Evolutionary conservation across 1,140 invertebrate genomes (phyloP).

Genomic region (Meloidogyne exigua): DNA sequence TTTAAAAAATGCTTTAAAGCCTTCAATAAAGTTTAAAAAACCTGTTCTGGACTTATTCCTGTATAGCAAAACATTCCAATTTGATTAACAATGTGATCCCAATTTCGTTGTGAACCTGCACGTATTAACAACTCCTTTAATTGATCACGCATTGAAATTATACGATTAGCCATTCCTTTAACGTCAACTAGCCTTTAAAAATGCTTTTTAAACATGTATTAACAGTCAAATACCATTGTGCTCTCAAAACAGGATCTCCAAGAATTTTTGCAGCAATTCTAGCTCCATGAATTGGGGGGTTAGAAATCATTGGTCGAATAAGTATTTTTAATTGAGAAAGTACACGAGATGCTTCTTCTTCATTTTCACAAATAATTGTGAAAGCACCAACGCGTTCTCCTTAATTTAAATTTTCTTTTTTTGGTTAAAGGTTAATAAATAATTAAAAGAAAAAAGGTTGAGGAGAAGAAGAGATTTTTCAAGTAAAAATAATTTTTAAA

Average conservation of each 20-base stretch:
- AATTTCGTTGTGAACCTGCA: slow-evolving; percentile 80
- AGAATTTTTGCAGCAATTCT: slow-evolving; percentile 83
- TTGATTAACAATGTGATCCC: slow-evolving; percentile 95
- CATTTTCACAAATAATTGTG: slow-evolving; percentile 74
- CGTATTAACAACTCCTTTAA: slow-evolving; percentile 78
- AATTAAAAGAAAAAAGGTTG: no score
- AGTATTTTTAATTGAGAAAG: slow-evolving; percentile 94
- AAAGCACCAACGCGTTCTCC: slow-evolving; percentile 91
- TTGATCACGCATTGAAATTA: slow-evolving; percentile 80
- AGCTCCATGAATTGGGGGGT: slow-evolving; percentile 91
- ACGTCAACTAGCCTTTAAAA: slow-evolving; percentile 78
- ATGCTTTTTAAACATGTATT: no score
- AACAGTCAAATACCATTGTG: slow-evolving; percentile 73
- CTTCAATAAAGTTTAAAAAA: slow-evolving; percentile 41
- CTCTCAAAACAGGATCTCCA: slow-evolving; percentile 71
- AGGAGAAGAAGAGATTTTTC: no score
- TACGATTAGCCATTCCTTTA: slow-evolving; percentile 94
- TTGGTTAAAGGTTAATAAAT: no score
- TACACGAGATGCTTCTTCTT: slow-evolving; percentile 80
- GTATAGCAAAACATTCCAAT: slow-evolving; percentile 99
- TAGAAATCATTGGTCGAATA: slow-evolving; percentile 92
- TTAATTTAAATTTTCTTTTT: slow-evolving; percentile 54
- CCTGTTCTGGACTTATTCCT: slow-evolving; percentile 83
- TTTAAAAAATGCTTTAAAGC: not conserved
- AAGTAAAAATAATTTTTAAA: no score